phyloP scores from a whole-genome alignment of 2,888 invertebrate species.

The Peribatodes rhomboidaria region DNA sequence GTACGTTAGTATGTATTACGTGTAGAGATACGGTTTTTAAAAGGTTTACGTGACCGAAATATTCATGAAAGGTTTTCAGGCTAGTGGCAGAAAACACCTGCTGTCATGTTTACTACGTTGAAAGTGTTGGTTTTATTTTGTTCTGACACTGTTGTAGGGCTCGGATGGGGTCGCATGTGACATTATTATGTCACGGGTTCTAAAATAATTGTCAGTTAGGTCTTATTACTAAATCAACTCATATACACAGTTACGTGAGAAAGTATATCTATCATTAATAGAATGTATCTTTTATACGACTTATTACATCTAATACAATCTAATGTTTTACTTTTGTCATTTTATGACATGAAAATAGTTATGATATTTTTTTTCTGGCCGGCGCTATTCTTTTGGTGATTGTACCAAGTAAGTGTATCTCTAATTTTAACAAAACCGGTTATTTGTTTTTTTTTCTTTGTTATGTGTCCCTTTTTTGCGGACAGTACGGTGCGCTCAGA shows the following conservation, averaged over 20 bases:
- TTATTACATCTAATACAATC: too few relatives aligned
- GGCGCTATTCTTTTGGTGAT: too few relatives aligned
- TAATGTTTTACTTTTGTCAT: too few relatives aligned
- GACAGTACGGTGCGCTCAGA: constrained; percentile 41
- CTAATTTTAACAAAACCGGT: not conserved
- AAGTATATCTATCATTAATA: not conserved
- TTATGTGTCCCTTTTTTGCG: constrained; percentile 39
- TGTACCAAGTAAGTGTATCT: not conserved
- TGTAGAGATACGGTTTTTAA: constrained; percentile 26
- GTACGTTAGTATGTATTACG: constrained; percentile 26
- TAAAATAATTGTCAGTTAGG: not conserved
- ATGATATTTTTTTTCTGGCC: too few relatives aligned
- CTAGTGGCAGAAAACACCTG: constrained; percentile 21
- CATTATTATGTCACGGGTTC: not conserved
- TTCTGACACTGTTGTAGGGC: not conserved
- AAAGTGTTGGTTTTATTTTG: not conserved
- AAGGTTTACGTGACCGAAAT: constrained; percentile 34
- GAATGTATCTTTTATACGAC: not conserved
- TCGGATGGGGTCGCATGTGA: constrained; percentile 4
- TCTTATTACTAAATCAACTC: not conserved
- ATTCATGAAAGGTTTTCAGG: constrained; percentile 31
- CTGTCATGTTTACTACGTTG: constrained; percentile 2
- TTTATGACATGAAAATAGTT: too few relatives aligned
- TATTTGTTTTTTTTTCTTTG: not conserved
- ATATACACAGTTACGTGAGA: not conserved